Percentiles rank a stretch among this genome's conserved stretches.
Evolutionary conservation across 2,888 invertebrate species (phyloP).

Genomic region (Sympetrum striolatum): DNA sequence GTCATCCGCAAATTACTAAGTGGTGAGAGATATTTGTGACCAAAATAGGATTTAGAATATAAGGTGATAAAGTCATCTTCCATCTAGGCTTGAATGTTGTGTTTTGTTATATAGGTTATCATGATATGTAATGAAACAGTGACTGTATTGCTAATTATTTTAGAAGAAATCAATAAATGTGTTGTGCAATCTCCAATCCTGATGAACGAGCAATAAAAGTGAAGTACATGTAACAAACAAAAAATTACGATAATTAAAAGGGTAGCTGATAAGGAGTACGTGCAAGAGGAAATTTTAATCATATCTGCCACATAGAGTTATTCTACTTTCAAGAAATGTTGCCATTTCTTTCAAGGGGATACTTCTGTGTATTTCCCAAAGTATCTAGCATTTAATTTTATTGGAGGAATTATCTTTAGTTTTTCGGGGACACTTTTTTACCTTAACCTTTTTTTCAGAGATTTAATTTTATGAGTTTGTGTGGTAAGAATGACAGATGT

Average conservation of each 20-base stretch:
- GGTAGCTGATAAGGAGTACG: not conserved
- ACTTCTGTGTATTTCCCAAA: too few species aligned
- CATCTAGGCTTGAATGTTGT: slow-evolving; percentile 32
- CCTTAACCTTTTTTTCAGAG: too few species aligned
- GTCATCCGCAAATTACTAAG: slow-evolving; percentile 9
- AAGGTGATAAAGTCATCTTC: slow-evolving; percentile 12
- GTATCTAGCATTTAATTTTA: too few species aligned
- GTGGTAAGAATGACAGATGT: too few species aligned
- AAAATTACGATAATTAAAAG: not conserved
- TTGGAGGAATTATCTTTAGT: too few species aligned
- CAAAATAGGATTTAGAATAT: slow-evolving; percentile 7
- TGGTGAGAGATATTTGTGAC: slow-evolving; percentile 15
- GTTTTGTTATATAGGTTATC: slow-evolving; percentile 31
- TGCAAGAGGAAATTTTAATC: not conserved
- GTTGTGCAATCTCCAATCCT: slow-evolving; percentile 26
- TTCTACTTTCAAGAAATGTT: too few species aligned
- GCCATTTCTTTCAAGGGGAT: too few species aligned
- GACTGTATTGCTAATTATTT: slow-evolving; percentile 33
- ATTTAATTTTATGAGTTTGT: too few species aligned
- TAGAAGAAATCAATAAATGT: slow-evolving; percentile 27
- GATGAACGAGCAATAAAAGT: slow-evolving; percentile 17
- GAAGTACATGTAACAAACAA: not conserved
- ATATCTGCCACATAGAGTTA: not conserved
- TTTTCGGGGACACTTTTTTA: too few species aligned
- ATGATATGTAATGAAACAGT: slow-evolving; percentile 14